Base-by-base conservation (phyloP, 2,888 invertebrate species). In the Sesamia inferens region DNA sequence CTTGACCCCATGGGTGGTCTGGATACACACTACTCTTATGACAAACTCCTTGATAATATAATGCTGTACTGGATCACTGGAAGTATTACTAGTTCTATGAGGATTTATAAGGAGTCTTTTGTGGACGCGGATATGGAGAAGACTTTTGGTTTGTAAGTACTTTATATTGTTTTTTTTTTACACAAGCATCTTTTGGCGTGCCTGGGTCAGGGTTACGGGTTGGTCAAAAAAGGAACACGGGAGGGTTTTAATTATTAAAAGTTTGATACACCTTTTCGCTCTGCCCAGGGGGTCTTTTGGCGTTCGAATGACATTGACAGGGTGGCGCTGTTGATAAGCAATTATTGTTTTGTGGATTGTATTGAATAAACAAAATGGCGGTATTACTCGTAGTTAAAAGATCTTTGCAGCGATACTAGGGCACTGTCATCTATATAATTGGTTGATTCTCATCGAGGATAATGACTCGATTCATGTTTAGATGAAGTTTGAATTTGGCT, bases 31-130 rank as follows among this genome's bases (percentile, higher is more conserved):
- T 93, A 90, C 76, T 88, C 89, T 14, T 86, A 89, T 22, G 91
- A 93, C 5, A 94, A 95, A 64, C 89, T 96, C 13, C 76, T 97
- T 0, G 97, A 97, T 69, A 97, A 96, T 80, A 89, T 97, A 1
- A 96, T 97, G 96, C 86, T 97, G 81, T 97, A 97, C 85, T 97
- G 97, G 97, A 89, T 90, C 0, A 93, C 93, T n/a, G 93, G 94
- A 0, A 94, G 94, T 72, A 95, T 96, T 22, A 96, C 96, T 0
- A 95, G 95, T 0, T 90, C 96, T 0, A 88, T 96, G 86, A 94
- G 97, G 76, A 86, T 96, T 39, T 98, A 98, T 89, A 96, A 97
- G 55, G 98, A 98, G 90, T 88, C 85, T 0, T 90, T 96, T 58
- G 91, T 54, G 16, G 92, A 90, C 74, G 77, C 87, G 0, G 91